Percentiles rank a stretch among this genome's conserved stretches.
phyloP scores from a whole-genome alignment of 2,113 vertebrate species.

The Sinocyclocheilus maitianheensis region DNA sequence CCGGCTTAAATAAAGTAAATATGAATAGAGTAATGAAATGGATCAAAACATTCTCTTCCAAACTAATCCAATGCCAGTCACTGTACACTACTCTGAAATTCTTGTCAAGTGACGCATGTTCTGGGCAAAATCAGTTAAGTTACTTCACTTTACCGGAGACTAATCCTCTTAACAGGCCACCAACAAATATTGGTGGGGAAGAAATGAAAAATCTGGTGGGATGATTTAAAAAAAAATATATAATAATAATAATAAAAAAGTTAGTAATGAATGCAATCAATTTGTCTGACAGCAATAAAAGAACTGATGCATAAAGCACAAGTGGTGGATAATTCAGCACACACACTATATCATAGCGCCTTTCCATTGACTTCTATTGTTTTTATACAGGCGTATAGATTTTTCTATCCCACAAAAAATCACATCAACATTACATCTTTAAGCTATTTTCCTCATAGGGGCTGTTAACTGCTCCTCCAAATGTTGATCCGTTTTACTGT shows the following conservation, averaged over 20 bases:
- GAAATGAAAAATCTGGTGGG: slow-evolving; percentile 15
- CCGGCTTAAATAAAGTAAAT: not conserved
- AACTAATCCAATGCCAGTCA: slow-evolving; percentile 18
- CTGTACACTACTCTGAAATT: slow-evolving; percentile 51
- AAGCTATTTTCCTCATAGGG: not conserved
- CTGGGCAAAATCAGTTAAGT: slow-evolving; percentile 38
- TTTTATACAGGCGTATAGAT: too few relatives aligned
- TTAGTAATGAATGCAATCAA: too few relatives aligned
- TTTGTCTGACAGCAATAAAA: too few relatives aligned
- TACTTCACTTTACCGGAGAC: slow-evolving; percentile 20
- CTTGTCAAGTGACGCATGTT: slow-evolving; percentile 58
- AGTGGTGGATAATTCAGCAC: too few relatives aligned
- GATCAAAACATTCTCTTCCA: not conserved
- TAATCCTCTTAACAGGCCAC: slow-evolving; percentile 63
- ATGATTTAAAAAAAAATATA: not conserved
- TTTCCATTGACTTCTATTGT: too few relatives aligned
- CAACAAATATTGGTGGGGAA: slow-evolving; percentile 48
- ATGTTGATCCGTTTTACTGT: too few relatives aligned
- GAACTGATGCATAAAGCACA: too few relatives aligned
- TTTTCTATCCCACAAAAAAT: too few relatives aligned
- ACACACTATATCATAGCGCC: too few relatives aligned
- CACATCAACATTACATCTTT: too few relatives aligned
- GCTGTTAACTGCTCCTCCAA: too few relatives aligned
- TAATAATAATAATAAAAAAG: too few relatives aligned
- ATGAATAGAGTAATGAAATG: not conserved